Conservation (phyloP, 2,888 invertebrate genomes). For the Halocaridina rubra region DNA sequence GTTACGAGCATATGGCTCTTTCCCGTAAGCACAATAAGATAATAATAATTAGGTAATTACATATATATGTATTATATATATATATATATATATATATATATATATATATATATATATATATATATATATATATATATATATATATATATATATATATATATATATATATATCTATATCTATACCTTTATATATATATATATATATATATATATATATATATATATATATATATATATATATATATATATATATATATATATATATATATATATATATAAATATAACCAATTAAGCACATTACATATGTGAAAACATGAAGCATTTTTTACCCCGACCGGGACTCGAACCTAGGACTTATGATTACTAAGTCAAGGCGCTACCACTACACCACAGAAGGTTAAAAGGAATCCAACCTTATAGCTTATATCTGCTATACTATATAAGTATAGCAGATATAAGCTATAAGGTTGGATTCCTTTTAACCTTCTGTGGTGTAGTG, state of each 20-base stretch:
- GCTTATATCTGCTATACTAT: no score
- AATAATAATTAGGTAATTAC: neutral
- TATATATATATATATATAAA: constrained; percentile 6
- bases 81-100: neutral
- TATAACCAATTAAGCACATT: neutral
- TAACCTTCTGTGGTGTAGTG: no score
- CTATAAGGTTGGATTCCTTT: no score
- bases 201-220: neutral
- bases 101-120: neutral
- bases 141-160: neutral
- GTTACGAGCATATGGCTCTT: no score
- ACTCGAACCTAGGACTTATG: no score
- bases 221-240: neutral
- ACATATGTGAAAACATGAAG: no score
- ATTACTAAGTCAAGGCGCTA: no score
- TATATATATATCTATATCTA: neutral
- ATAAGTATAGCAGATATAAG: no score
- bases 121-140: neutral
- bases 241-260: neutral
- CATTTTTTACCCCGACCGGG: no score
- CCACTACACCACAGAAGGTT: no score
- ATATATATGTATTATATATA: neutral
- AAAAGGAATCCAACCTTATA: no score
- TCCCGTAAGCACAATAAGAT: no score
- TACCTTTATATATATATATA: neutral